Evolutionary conservation across 2,888 invertebrate species (phyloP), one percentile per base, ranked within the genome.

Genomic region (Belgica antarctica): DNA sequence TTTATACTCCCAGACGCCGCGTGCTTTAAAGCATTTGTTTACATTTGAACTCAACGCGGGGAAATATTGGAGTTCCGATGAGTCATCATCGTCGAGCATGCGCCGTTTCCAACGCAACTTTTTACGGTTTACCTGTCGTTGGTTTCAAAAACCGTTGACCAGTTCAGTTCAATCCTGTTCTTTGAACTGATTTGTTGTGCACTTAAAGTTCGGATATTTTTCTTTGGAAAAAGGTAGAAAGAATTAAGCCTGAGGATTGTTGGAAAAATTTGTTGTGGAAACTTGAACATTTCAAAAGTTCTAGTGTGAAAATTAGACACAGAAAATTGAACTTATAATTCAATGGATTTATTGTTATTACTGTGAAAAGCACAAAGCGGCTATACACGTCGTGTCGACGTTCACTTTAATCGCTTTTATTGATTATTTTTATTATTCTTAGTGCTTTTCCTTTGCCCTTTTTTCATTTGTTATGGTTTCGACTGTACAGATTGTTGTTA

Each of bases 31-130:
- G 17, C 19, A 12, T 66, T 34, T 66, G 65, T 66, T 66, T 66
- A 66, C 65, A 66, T 52, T 52, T 41, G 52, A 17, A 52, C 12
- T 17, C 17, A 22, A 66, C 46, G 25, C 28, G 65, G 65, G 65
- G 68, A 31, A 68, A 68, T 63, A 19, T 41, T 24, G 36, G 34
- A 57, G 57, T 4, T 22, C 24, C 57, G 8, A 68, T 68, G 68
- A 68, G 31, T 68, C 68, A 68, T 68, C 68, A 66, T 12, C n/a
- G 41, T 22, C n/a, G n/a, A n/a, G n/a, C 68, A 68, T 68, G 68
- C 68, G 68, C 68, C 17, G 22, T 19, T 68, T 68, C 25, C 24
- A 28, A 15, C 17, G 46, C 36, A 27, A 25, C 47, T 66, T n/a
- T n/a, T n/a, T n/a, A n/a, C n/a, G n/a, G n/a, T n/a, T n/a, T n/a